These are phyloP conservation scores for Austrofundulus limnaeus DNA, from an alignment of 2,113 vertebrate species.

Conservation along the genomic window DNA sequence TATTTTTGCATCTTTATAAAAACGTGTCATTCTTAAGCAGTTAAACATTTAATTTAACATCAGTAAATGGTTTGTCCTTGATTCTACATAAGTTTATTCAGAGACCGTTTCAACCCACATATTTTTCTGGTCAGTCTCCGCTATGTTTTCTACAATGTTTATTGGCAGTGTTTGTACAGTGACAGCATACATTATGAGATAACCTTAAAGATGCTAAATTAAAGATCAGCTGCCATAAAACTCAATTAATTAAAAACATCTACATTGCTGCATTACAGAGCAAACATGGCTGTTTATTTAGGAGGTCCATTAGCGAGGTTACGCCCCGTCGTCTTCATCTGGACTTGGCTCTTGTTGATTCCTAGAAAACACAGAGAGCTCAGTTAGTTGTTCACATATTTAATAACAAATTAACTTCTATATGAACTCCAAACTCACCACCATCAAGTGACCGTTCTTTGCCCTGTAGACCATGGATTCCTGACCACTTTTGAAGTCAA, in stretches of 20 bases:
- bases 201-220: slow-evolving; percentile 18
- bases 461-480: slow-evolving; percentile 89
- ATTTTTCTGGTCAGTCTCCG: background rate
- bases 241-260: slow-evolving; percentile 26
- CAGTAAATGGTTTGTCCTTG: background rate
- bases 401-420: background rate
- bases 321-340: slow-evolving; percentile 47
- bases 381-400: background rate
- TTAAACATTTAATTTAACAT: slow-evolving; percentile 6
- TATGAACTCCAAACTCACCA: slow-evolving; percentile 80
- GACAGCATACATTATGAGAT: slow-evolving; percentile 19
- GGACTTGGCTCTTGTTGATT: slow-evolving; percentile 68
- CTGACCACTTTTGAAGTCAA: slow-evolving; percentile 86
- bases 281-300: slow-evolving; percentile 24
- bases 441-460: slow-evolving; percentile 90
- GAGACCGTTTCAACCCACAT: slow-evolving; percentile 5
- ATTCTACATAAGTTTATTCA: slow-evolving; percentile 21
- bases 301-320: background rate
- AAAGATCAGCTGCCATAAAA: slow-evolving; percentile 19
- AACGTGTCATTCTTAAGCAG: slow-evolving; percentile 32
- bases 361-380: slow-evolving; percentile 41
- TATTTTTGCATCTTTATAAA: slow-evolving; percentile 26
- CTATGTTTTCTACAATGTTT: background rate
- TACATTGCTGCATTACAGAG: slow-evolving; percentile 14
- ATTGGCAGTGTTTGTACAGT: slow-evolving; percentile 40